A percentile compares a stretch with the other conserved stretches of the same genome.
Conservation (phyloP, 2,113 vertebrate genomes). For the Tachuris rubrigastra region DNA sequence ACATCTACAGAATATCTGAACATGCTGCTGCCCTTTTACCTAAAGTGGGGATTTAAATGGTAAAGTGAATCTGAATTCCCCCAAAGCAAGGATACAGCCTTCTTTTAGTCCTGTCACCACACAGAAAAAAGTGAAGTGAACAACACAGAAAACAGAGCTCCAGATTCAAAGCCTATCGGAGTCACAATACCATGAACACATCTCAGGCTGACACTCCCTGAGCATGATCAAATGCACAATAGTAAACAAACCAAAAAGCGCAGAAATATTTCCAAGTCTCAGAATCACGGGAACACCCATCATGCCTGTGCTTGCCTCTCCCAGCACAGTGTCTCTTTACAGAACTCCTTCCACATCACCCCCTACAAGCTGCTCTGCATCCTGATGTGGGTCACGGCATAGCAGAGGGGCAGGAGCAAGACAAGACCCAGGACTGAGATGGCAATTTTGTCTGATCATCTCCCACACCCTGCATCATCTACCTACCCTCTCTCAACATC, state of each 20-base stretch:
- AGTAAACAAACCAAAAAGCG: background rate
- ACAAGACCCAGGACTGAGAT: background rate
- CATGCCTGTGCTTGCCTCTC: background rate
- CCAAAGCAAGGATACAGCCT: background rate
- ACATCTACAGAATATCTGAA: background rate
- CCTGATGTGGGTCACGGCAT: accelerated
- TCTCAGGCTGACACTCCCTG: background rate
- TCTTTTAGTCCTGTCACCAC: background rate
- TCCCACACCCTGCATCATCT: background rate
- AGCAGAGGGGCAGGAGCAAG: background rate
- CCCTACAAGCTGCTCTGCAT: background rate
- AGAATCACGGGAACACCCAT: background rate
- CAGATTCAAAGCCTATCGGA: background rate
- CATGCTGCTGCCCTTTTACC: background rate
- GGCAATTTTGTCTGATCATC: background rate
- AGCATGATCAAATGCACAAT: background rate
- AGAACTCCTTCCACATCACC: background rate
- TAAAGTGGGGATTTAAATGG: background rate
- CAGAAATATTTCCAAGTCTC: background rate
- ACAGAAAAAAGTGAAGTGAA: background rate
- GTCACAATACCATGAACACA: background rate
- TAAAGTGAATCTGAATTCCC: background rate
- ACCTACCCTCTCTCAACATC: background rate
- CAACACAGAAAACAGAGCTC: background rate
- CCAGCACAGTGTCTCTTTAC: accelerated